Base-by-base conservation (phyloP, 2,797 vertebrate species). In the Glossophaga mutica region DNA sequence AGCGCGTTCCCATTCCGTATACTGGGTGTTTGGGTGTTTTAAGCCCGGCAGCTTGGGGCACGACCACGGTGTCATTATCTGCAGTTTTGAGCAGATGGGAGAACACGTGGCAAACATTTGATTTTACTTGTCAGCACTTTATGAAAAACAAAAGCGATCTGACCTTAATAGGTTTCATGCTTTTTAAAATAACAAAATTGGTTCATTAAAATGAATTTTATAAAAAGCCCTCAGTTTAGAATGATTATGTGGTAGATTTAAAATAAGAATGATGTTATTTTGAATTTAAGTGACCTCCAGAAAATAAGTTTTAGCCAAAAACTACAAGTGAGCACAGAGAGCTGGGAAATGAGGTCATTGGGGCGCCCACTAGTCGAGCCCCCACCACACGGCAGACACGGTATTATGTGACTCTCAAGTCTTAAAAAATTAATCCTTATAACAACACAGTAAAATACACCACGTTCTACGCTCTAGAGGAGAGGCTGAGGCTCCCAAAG, bases 81-180 rank as follows among this genome's bases (percentile, higher is more conserved):
- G 65, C 67, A 81, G 91, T 79, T 77, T 55, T 7, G 29, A 37
- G 71, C 86, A 92, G 73, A 68, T 85, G 55, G 86, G 79, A 74
- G 67, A 78, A 46, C 74, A 86, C 71, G 71, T 92, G 91, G 88
- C 57, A 91, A 87, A 83, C 76, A 65, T 95, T 95, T 92, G 46
- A 89, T 94, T 92, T 94, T 57, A 79, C 70, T 95, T 77, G 37
- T 89, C 95, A 96, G 93, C 73, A 94, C 73, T 96, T 96, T 34
- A 76, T 67, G 39, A 85, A 86, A 90, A 87, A 67, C 81, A 84
- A 68, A 84, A 91, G 67, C 74, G 77, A 86, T 83, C 50, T 50
- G 70, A 88, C 50, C 10, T 32, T 92, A 92, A 86, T 83, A 67
- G 55, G 44, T 71, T 88, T 77, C 59, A 65, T 77, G 34, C 46